Evolutionary conservation across 2,888 invertebrate genomes (phyloP).

Genomic region (Steinernema hermaphroditum): DNA sequence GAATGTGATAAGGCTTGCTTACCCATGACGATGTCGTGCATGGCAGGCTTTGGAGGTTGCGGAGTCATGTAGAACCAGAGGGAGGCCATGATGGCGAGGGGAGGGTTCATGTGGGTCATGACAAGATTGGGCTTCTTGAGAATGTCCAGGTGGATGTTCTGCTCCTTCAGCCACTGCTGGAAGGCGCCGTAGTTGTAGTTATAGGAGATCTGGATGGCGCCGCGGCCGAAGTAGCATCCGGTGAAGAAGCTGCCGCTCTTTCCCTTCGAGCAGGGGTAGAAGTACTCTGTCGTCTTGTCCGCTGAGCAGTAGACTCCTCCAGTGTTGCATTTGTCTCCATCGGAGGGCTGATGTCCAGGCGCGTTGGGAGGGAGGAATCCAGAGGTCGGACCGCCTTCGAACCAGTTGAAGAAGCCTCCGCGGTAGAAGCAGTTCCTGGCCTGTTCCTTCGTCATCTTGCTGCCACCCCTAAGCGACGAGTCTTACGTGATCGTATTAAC

Average conservation of each 20-base stretch:
- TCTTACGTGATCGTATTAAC: background rate
- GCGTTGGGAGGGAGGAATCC: conserved; percentile 46
- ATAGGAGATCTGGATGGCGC: too few relatives aligned
- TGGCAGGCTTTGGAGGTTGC: conserved; percentile 62
- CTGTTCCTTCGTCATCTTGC: conserved; percentile 21
- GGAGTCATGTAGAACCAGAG: conserved; percentile 65
- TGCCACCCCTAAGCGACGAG: conserved; percentile 16
- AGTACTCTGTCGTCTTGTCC: conserved; percentile 46
- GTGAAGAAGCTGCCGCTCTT: conserved; percentile 34
- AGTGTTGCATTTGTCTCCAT: background rate
- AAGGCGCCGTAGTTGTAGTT: conserved; percentile 63
- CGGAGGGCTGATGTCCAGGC: conserved; percentile 2
- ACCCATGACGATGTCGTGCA: conserved; percentile 63
- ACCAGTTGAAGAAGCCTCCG: conserved; percentile 64
- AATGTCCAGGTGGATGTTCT: conserved; percentile 48
- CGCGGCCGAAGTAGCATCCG: conserved; percentile 61
- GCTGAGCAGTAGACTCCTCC: conserved; percentile 32
- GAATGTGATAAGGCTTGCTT: background rate
- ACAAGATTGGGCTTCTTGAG: conserved; percentile 54
- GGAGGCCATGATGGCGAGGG: conserved; percentile 57
- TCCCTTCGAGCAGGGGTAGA: conserved; percentile 48
- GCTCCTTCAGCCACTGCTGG: conserved; percentile 47
- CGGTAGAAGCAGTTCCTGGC: conserved; percentile 60
- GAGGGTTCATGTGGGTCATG: conserved; percentile 58
- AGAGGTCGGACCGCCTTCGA: conserved; percentile 57